Conservation (phyloP, 2,888 invertebrate genomes). For the Clostera curtula region DNA sequence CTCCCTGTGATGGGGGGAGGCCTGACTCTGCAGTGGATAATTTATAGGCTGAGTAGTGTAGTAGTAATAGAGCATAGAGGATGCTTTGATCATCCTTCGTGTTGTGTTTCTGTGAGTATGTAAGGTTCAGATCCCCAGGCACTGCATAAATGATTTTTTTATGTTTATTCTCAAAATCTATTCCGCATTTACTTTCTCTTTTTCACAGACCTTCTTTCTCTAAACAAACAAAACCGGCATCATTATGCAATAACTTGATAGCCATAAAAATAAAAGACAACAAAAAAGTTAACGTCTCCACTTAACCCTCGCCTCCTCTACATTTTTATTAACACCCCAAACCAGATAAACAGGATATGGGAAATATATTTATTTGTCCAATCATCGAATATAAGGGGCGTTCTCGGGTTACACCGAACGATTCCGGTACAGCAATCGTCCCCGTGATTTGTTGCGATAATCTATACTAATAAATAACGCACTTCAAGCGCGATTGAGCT, state of each 20-base stretch:
- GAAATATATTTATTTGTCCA: constrained; percentile 75
- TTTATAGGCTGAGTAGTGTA: too few species aligned
- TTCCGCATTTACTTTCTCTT: too few species aligned
- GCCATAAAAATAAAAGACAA: neutral
- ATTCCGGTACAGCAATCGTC: constrained; percentile 56
- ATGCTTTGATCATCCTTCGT: too few species aligned
- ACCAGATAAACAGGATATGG: constrained; percentile 72
- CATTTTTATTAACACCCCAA: constrained; percentile 74
- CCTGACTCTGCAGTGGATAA: too few species aligned
- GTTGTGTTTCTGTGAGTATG: too few species aligned
- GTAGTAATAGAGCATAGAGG: too few species aligned
- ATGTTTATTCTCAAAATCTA: too few species aligned
- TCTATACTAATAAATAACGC: constrained; percentile 68
- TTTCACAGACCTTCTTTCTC: too few species aligned
- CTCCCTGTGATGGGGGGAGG: too few species aligned
- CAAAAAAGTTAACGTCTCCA: constrained; percentile 4
- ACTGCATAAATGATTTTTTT: too few species aligned
- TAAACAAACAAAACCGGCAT: too few species aligned
- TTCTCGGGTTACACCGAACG: constrained; percentile 71
- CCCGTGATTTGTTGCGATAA: constrained; percentile 71
- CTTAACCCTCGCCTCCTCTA: constrained; percentile 42
- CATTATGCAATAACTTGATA: neutral
- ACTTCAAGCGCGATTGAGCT: constrained; percentile 65
- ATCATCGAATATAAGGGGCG: constrained; percentile 72
- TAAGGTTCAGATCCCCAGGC: too few species aligned